These are phyloP conservation scores for Acomys russatus DNA, from an alignment of 2,797 vertebrate genomes.

Conservation along the genomic window DNA sequence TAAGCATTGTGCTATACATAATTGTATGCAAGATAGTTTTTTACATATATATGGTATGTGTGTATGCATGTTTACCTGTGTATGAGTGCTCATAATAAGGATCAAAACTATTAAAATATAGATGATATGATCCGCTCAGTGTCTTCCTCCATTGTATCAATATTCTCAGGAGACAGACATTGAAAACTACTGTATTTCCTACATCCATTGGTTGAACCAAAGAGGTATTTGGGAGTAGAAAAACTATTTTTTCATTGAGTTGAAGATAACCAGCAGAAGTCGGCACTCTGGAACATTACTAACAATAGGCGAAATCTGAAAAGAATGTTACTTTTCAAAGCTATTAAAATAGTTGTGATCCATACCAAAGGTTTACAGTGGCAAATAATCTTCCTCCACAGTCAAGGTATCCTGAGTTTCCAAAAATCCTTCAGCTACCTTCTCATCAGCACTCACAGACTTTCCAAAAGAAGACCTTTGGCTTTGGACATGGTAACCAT, in stretches of 20 bases:
- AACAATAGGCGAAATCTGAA: background rate
- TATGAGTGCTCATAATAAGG: background rate
- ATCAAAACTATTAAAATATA: background rate
- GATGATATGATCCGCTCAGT: background rate
- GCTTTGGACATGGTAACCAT: background rate
- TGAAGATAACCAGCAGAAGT: background rate
- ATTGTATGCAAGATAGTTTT: background rate
- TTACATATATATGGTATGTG: background rate
- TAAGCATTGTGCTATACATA: background rate
- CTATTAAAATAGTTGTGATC: background rate
- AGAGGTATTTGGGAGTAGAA: background rate
- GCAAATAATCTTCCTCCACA: background rate
- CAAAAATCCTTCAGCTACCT: background rate
- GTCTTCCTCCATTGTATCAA: background rate
- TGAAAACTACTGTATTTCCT: background rate
- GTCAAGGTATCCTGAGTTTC: background rate
- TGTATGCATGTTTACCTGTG: background rate
- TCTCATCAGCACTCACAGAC: background rate
- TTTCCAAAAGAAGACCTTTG: background rate
- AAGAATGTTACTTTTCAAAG: background rate
- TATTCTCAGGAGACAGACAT: background rate
- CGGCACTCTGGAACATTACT: background rate
- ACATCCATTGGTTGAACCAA: background rate
- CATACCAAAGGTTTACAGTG: background rate
- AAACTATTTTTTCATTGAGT: background rate